Evolutionary conservation across 2,888 invertebrate species (phyloP).

Genomic region (Disparrhopalites patrizii): DNA sequence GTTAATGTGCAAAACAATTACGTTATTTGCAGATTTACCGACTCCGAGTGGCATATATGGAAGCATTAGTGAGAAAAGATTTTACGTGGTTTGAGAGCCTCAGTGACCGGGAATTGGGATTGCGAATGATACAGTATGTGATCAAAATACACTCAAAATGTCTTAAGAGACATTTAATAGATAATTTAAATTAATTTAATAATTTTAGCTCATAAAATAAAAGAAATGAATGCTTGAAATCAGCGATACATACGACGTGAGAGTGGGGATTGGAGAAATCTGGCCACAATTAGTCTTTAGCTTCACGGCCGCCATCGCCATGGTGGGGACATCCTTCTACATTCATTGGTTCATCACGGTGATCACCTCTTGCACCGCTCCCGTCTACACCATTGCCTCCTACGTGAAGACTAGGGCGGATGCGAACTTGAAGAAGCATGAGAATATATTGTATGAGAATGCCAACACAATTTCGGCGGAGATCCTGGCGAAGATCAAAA

Average conservation of each 20-base stretch:
- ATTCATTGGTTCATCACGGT: not conserved
- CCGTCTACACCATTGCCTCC: not conserved
- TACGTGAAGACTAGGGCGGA: not conserved
- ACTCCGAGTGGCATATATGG: conserved; percentile 29
- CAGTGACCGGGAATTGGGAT: conserved; percentile 31
- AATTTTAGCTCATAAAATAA: too few species aligned
- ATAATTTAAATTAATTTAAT: too few species aligned
- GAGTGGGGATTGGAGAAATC: conserved; percentile 32
- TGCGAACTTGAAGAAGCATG: not conserved
- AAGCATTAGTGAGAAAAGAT: conserved; percentile 35
- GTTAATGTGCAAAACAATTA: not conserved
- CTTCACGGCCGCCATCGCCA: not conserved
- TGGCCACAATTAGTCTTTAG: not conserved
- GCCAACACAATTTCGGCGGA: not conserved
- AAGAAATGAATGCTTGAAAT: not conserved
- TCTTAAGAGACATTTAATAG: not conserved
- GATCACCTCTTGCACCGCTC: not conserved
- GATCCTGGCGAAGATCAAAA: conserved; percentile 31
- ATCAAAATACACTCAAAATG: too few species aligned
- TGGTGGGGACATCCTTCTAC: not conserved
- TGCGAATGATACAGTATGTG: conserved; percentile 31
- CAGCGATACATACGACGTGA: conserved; percentile 29
- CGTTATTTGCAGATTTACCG: conserved; percentile 20
- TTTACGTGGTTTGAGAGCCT: conserved; percentile 38
- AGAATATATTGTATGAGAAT: not conserved